Conservation (phyloP, 2,888 invertebrate genomes). For the Ormyrus thymus region DNA sequence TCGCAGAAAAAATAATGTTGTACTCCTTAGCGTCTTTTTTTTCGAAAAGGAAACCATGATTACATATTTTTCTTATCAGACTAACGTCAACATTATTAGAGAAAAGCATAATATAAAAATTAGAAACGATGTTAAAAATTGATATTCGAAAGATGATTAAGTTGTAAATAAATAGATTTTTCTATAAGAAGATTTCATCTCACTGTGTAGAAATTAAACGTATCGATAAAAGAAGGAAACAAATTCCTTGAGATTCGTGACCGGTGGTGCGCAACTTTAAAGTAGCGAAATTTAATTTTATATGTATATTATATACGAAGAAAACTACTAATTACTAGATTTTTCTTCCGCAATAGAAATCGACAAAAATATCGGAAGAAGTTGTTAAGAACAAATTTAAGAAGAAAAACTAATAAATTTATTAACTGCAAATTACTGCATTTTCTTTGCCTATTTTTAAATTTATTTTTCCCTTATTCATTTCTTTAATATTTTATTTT, state of each 20-base stretch:
- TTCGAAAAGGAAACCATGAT: conserved; percentile 25
- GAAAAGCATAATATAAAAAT: conserved; percentile 21
- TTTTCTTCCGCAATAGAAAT: conserved; percentile 36
- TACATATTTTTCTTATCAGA: conserved; percentile 42
- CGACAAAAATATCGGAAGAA: conserved; percentile 33
- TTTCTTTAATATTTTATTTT: too few species aligned
- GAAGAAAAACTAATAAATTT: conserved; percentile 50
- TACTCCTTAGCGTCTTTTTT: conserved; percentile 19
- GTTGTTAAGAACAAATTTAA: conserved; percentile 42
- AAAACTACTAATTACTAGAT: conserved; percentile 28
- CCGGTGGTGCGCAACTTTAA: conserved; percentile 31
- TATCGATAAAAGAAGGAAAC: conserved; percentile 2
- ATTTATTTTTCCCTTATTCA: too few species aligned
- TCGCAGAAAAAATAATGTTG: conserved; percentile 12
- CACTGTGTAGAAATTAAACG: conserved; percentile 36
- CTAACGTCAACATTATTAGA: conserved; percentile 27
- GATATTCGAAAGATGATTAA: conserved; percentile 31
- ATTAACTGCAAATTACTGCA: conserved; percentile 28
- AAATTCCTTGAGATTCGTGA: conserved; percentile 39
- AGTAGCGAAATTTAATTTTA: conserved; percentile 50
- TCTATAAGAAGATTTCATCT: conserved; percentile 43
- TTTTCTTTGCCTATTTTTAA: too few species aligned
- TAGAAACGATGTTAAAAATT: conserved; percentile 33
- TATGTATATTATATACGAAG: conserved; percentile 46
- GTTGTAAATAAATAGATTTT: conserved; percentile 53